Percentiles rank a stretch among this genome's conserved stretches.
Evolutionary conservation across 2,113 vertebrate species (phyloP).

Genomic region (Cairina moschata): DNA sequence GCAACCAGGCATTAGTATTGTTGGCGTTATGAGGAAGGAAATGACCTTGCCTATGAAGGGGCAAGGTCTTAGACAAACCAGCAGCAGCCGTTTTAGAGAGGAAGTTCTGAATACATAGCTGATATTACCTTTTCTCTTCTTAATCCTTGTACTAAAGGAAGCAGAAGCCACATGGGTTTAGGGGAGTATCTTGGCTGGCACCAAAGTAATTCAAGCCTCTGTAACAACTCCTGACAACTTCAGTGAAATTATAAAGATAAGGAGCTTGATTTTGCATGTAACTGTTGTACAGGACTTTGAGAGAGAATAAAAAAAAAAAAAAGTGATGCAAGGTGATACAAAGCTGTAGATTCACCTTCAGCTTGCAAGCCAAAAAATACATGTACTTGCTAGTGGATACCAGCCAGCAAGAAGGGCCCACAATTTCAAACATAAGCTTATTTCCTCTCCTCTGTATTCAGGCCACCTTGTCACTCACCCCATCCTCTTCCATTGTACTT

Average conservation of each 20-base stretch:
- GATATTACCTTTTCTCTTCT: not conserved
- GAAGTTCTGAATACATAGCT: not conserved
- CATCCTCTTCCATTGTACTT: not conserved
- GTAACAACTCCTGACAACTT: not conserved
- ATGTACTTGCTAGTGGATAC: not conserved
- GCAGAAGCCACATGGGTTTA: not conserved
- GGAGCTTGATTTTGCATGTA: not conserved
- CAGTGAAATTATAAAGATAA: not conserved
- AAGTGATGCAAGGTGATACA: not conserved
- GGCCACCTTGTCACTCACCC: accelerated
- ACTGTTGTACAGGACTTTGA: accelerated
- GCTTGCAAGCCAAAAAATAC: not conserved
- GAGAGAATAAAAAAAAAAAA: not conserved
- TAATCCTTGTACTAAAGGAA: not conserved
- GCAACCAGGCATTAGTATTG: accelerated
- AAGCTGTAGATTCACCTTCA: not conserved
- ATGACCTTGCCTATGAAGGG: not conserved
- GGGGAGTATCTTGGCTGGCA: not conserved
- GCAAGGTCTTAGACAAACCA: not conserved
- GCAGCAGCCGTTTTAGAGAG: not conserved
- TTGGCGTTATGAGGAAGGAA: constrained; percentile 44
- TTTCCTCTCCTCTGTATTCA: not conserved
- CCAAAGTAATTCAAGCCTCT: not conserved
- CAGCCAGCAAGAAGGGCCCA: not conserved
- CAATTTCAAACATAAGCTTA: not conserved